Evolutionary conservation across 2,113 vertebrate species (phyloP), one percentile per base, ranked within the genome.

Genomic region (Malurus cyaneus): DNA sequence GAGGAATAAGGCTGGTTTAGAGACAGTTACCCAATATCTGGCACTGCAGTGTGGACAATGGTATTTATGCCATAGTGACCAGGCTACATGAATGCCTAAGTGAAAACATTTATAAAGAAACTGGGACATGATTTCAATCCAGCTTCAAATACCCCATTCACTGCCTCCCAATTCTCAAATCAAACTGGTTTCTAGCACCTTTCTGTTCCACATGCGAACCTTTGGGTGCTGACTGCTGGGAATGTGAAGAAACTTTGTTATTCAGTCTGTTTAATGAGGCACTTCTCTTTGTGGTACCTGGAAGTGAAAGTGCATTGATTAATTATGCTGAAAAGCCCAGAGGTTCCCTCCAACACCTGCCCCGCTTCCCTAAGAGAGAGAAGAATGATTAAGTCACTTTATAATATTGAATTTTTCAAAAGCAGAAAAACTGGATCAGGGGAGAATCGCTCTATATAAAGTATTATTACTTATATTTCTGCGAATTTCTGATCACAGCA

Each of bases 261-360:
- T 95, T 98, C 98, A 99, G 98, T 95, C 98, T 98, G 97, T 98
- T 99, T 98, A 98, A 98, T 96, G 98, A 99, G 34, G 98, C 97
- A 97, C 98, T 99, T 98, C 98, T 98, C 94, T 97, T 98, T 97
- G 97, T 98, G 97, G 97, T 83, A 98, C 98, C 98, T 99, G 96
- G 86, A 98, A 98, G 92, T 98, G 90, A 98, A 98, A 97, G 88
- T 6, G 92, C 34, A 96, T n/a, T 36, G 41, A 88, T 96, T 92
- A 96, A 94, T 80, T n/a, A 76, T 5, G 47, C 28, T 50, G 69
- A 44, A 94, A 83, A 53, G 26, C 65, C 60, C 73, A 23, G 26
- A 65, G 76, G 74, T 83, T 54, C 67, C 77, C 91, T 90, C 70
- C 86, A 95, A 61, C 72, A 92, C 62, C 49, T 89, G 60, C 64